Evolutionary conservation across 1,140 invertebrate species (phyloP), one percentile per base, ranked within the genome.

Genomic region (Metopolophium dirhodum): DNA sequence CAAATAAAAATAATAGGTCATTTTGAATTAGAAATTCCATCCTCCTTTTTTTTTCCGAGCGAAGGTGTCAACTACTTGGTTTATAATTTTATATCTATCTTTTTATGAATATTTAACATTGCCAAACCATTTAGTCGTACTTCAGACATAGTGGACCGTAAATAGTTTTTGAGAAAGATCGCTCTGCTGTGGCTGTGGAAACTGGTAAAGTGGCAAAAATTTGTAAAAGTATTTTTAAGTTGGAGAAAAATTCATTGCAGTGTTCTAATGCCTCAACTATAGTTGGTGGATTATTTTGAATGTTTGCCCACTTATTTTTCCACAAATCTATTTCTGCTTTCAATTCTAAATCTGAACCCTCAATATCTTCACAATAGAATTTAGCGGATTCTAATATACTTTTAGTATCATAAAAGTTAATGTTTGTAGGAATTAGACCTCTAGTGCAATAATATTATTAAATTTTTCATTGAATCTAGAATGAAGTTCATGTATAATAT

Each of bases 81-180:
- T 47, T 45, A n/a, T n/a, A n/a, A n/a, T n/a, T n/a, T n/a, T n/a
- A 87, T 87, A 49, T 87, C 23, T 87, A 87, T 14, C 3, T 87
- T 1, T 87, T 49, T 87, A 11, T 87, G 85, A 30, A 87, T 87
- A 18, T 87, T 87, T 47, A 87, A 87, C 18, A 87, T 49, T 1
- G 45, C 85, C 26, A 49, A 87, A 30, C 47, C 41, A 87, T 49
- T 87, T 7, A 87, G 18, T 11, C 45, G 23, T 26, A 23, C 14
- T n/a, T 35, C 77, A 45, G n/a, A 37, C 37, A 37, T 37, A 37
- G 37, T 37, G 37, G 37, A 37, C 37, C 37, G 37, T 37, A 37
- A 93, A 94, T 94, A 94, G 57, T 91, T 94, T 94, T 94, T 94
- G 94, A 94, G 92, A 94, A 94, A 57, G 77, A 94, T 90, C 30